Percentiles rank a stretch among this genome's conserved stretches.
phyloP scores from a whole-genome alignment of 1,140 invertebrate species.

The Orussus abietinus region DNA sequence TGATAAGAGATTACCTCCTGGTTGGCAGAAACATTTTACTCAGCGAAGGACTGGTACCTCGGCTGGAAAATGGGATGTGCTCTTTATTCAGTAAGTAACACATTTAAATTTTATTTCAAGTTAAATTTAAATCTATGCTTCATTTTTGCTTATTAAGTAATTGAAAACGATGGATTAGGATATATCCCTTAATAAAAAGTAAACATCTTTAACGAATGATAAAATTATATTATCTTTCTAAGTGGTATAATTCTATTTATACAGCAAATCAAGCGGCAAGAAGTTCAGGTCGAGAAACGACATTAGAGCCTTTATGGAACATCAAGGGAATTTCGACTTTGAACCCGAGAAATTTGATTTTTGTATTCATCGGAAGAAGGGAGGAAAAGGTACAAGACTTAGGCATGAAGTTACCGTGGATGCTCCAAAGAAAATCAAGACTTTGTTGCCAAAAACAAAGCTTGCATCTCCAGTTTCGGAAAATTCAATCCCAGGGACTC shows the following conservation, averaged over 20 bases:
- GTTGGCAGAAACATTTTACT: constrained; percentile 74
- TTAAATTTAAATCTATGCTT: neutral
- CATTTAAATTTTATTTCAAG: neutral
- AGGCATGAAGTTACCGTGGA: constrained; percentile 26
- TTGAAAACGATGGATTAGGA: too few species aligned
- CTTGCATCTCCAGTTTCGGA: constrained; percentile 9
- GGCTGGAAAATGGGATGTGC: constrained; percentile 77
- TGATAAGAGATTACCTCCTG: constrained; percentile 66
- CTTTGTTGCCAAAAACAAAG: constrained; percentile 45
- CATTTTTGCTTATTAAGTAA: neutral
- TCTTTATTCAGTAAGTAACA: constrained; percentile 61
- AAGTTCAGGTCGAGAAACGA: constrained; percentile 53
- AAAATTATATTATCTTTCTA: constrained; percentile 2
- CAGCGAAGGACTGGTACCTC: constrained; percentile 63
- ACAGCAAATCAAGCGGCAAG: constrained; percentile 44
- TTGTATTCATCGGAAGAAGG: constrained; percentile 47
- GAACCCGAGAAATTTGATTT: constrained; percentile 52
- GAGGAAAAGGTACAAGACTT: constrained; percentile 17
- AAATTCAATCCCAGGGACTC: constrained; percentile 10
- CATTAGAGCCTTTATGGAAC: constrained; percentile 45
- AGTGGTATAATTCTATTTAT: constrained; percentile 15
- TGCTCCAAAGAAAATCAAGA: constrained; percentile 44
- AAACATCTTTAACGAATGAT: constrained; percentile 4
- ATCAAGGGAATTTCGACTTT: constrained; percentile 40
- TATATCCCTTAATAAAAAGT: too few species aligned